Conservation (phyloP, 2,888 invertebrate genomes). For the Amblyjoppa fuscipennis region DNA sequence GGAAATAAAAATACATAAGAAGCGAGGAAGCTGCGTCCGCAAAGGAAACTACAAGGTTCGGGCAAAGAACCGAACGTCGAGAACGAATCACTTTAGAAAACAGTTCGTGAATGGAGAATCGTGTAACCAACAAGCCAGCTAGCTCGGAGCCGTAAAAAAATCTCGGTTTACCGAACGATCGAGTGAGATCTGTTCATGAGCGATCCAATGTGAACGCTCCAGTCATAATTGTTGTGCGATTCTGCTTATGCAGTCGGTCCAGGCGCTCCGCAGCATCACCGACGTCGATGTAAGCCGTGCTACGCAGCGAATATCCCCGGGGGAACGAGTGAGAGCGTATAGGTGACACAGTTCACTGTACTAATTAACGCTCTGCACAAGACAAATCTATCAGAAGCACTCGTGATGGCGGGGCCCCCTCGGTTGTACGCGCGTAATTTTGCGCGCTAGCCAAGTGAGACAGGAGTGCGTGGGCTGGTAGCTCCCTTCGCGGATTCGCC, state of each 20-base stretch:
- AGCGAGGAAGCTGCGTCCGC: neutral
- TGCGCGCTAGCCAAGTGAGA: constrained; percentile 72
- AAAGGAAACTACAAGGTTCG: constrained; percentile 11
- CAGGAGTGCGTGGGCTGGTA: constrained; percentile 31
- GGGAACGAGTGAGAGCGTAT: constrained; percentile 12
- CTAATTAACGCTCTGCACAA: constrained; percentile 75
- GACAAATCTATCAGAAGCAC: constrained; percentile 77
- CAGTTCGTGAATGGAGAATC: neutral
- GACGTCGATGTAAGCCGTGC: constrained; percentile 22
- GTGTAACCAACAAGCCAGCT: neutral
- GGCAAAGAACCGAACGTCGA: constrained; percentile 14
- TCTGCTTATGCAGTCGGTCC: neutral
- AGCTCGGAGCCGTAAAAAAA: neutral
- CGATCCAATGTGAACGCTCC: constrained; percentile 13
- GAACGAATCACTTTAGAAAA: neutral
- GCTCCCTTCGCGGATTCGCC: constrained; percentile 42
- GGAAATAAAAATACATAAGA: constrained; percentile 47
- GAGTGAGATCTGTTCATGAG: neutral
- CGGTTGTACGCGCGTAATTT: constrained; percentile 72
- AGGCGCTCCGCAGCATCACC: neutral
- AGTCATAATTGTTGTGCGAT: neutral
- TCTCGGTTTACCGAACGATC: neutral
- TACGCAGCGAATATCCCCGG: constrained; percentile 12
- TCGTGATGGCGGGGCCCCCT: constrained; percentile 35
- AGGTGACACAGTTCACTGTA: constrained; percentile 51